Percentiles rank a stretch among this genome's conserved stretches.
Evolutionary conservation across 2,113 vertebrate genomes (phyloP).

Genomic region (Prunella himalayana): DNA sequence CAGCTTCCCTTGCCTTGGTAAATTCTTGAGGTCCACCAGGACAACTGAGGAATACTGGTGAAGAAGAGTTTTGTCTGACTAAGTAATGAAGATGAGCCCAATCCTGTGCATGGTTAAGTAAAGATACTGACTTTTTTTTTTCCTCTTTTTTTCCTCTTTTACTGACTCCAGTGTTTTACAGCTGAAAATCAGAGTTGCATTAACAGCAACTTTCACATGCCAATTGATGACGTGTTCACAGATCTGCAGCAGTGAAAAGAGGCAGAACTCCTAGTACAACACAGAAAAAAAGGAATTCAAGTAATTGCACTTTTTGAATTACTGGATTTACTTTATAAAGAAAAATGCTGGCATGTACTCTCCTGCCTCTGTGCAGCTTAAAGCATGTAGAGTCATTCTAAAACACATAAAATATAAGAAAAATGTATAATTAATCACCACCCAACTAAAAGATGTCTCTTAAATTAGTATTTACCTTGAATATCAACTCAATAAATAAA

Average conservation of each 20-base stretch:
- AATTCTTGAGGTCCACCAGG: neutral
- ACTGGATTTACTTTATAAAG: neutral
- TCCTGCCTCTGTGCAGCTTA: neutral
- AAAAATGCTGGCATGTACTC: conserved; percentile 3
- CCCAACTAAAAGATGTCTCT: neutral
- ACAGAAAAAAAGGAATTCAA: neutral
- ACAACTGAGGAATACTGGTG: neutral
- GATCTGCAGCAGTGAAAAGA: neutral
- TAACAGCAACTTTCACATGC: neutral
- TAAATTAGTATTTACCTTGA: neutral
- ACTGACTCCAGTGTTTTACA: neutral
- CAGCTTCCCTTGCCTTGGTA: neutral
- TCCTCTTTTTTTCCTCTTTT: neutral
- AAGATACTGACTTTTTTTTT: too few species aligned
- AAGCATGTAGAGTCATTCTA: neutral
- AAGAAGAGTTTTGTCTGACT: neutral
- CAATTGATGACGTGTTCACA: neutral
- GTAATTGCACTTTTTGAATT: neutral
- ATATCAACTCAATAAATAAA: neutral
- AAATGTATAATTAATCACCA: neutral
- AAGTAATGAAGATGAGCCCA: neutral
- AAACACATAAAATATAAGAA: neutral
- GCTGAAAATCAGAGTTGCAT: neutral
- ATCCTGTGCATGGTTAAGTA: neutral
- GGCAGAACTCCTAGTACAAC: neutral